Base-by-base conservation (phyloP, 1,140 invertebrate genomes). In the Gonatopus flavifemur region DNA sequence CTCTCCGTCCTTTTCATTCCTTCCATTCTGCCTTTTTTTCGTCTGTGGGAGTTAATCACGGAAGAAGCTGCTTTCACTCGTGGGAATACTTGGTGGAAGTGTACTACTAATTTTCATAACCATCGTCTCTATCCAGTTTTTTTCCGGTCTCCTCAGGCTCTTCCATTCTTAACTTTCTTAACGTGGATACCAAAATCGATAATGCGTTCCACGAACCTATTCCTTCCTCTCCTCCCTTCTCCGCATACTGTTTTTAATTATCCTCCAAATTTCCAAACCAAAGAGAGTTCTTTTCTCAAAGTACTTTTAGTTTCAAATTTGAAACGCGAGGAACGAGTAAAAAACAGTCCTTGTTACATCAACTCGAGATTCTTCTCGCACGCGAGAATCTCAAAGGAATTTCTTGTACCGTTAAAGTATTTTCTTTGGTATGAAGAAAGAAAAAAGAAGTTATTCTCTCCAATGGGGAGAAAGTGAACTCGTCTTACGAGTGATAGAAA, bases 1-100 rank as follows among this genome's bases (percentile, higher is more conserved):
- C 38, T 38, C 24, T 44, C 43, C 38, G 50, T 43, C 37, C 45
- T 48, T 33, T 33, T 49, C 20, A 20, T 32, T 42, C 33, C 36
- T 19, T 6, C 22, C 7, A 25, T 3, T 36, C 1, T 36, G n/a
- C 16, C 32, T 33, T 3, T 13, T 31, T 42, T 21, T 35, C 16
- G 3, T n/a, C n/a, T 31, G 28, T n/a, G n/a, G n/a, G 31, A 31
- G 21, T 25, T 35, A 46, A 38, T 31, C 13, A 37, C 37, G 21
- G 24, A 48, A 37, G 35, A 12, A 38, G 33, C 15, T 5, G 25
- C 32, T 13, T 24, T 38, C 12, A 18, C 33, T 24, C 6, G 22
- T 33, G 16, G 21, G 49, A 50, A 33, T n/a, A n/a, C n/a, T n/a
- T n/a, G n/a, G n/a, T n/a, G n/a, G 16, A 32, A 32, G 31, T 32